Evolutionary conservation across 2,797 vertebrate species (phyloP).

Genomic region (Falco rusticolus): DNA sequence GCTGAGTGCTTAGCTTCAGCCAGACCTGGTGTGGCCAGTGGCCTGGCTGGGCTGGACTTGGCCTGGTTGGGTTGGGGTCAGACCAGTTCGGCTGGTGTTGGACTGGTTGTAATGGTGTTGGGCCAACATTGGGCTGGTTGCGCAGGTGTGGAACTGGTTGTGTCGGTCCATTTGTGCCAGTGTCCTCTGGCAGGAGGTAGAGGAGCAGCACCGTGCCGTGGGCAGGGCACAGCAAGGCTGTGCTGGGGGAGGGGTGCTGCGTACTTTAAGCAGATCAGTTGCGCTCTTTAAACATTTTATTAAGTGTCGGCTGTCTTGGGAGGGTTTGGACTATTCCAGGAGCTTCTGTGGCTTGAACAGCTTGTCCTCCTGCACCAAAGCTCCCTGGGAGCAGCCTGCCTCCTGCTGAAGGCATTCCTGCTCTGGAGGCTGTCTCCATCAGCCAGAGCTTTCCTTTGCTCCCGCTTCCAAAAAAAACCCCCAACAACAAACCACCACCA

Average conservation of each 20-base stretch:
- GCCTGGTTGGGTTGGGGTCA: neutral
- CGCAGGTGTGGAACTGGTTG: no score
- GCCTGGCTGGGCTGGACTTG: neutral
- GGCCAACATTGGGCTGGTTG: neutral
- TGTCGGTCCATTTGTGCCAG: fast-evolving
- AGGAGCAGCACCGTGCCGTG: neutral
- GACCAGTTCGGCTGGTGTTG: neutral
- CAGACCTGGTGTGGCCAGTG: neutral
- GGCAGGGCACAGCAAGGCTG: neutral
- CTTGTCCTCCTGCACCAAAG: neutral
- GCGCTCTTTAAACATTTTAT: neutral
- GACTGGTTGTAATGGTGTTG: neutral
- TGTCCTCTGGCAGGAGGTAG: neutral
- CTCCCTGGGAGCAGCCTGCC: neutral
- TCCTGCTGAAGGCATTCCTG: neutral
- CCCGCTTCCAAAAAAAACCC: neutral
- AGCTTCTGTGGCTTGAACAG: neutral
- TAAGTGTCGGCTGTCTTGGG: neutral
- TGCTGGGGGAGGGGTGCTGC: neutral
- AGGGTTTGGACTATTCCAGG: neutral
- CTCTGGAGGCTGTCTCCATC: no score
- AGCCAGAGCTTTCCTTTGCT: neutral
- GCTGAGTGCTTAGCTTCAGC: neutral
- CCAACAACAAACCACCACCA: neutral
- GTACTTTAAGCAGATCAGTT: neutral